Evolutionary conservation across 2,797 vertebrate species (phyloP).

Genomic region (Periparus ater): DNA sequence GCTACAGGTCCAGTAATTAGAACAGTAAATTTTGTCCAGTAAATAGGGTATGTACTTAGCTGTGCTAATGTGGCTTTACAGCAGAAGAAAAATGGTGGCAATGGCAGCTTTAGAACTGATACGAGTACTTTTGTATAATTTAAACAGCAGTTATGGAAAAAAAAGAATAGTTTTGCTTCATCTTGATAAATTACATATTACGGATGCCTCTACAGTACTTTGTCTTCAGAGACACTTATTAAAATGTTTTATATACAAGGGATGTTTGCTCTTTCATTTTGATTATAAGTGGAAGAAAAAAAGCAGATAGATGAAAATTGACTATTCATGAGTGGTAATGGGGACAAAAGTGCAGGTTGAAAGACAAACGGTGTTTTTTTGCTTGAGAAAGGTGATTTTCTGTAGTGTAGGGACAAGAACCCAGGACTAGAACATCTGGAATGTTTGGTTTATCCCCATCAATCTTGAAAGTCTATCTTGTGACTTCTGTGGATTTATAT

Average conservation of each 20-base stretch:
- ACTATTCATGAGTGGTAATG: not conserved
- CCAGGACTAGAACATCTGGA: conserved; percentile 41
- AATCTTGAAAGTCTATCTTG: conserved; percentile 39
- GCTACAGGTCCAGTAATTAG: conserved; percentile 50
- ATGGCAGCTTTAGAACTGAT: conserved; percentile 8
- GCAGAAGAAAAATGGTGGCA: conserved; percentile 32
- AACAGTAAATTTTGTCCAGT: conserved; percentile 54
- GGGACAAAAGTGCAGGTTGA: not conserved
- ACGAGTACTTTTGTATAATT: not conserved
- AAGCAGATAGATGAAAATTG: not conserved
- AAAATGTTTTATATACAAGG: not conserved
- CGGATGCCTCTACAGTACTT: not conserved
- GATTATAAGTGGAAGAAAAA: not conserved
- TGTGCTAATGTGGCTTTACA: conserved; percentile 14
- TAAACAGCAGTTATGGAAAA: conserved; percentile 17
- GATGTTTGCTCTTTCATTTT: not conserved
- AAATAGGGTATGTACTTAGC: conserved; percentile 18
- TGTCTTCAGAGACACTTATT: conserved; percentile 9
- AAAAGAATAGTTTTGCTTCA: not conserved
- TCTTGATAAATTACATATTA: not conserved
- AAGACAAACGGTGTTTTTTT: not conserved
- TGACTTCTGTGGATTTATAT: conserved; percentile 46
- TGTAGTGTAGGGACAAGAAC: not conserved
- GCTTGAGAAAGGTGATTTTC: conserved; percentile 28
- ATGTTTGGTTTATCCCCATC: conserved; percentile 51